Percentiles rank a stretch among this genome's conserved stretches.
Evolutionary conservation across 2,797 vertebrate genomes (phyloP).

Genomic region (Urocyon cinereoargenteus): DNA sequence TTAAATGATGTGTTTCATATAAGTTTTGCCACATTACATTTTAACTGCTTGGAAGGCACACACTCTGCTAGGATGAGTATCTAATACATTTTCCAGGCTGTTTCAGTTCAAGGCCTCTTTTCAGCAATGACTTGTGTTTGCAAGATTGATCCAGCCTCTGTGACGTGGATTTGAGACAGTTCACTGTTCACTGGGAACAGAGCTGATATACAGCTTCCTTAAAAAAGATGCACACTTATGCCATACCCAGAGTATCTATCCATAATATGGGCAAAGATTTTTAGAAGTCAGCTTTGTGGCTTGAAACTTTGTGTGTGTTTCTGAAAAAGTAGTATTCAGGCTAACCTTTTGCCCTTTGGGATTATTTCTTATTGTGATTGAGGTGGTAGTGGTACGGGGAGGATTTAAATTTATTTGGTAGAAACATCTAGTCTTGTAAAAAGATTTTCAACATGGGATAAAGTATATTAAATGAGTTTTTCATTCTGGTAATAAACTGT

Average conservation of each 20-base stretch:
- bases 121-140: slow-evolving; percentile 90
- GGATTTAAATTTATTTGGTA: slow-evolving; percentile 64
- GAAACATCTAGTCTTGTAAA: slow-evolving; percentile 48
- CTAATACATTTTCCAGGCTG: slow-evolving; percentile 92
- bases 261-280: slow-evolving; percentile 64
- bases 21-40: slow-evolving; percentile 87
- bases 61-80: slow-evolving; percentile 89
- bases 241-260: slow-evolving; percentile 70
- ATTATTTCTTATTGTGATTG: slow-evolving; percentile 60
- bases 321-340: slow-evolving; percentile 57
- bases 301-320: slow-evolving; percentile 55
- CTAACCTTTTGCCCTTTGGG: slow-evolving; percentile 71
- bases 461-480: slow-evolving; percentile 72
- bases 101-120: slow-evolving; percentile 91
- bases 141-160: slow-evolving; percentile 90
- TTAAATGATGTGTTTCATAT: slow-evolving; percentile 86
- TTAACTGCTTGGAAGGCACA: slow-evolving; percentile 87
- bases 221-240: slow-evolving; percentile 80
- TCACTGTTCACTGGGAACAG: slow-evolving; percentile 90
- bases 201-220: slow-evolving; percentile 87
- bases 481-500: slow-evolving; percentile 69
- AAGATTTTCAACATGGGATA: slow-evolving; percentile 58
- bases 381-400: neutral
- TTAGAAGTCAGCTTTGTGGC: slow-evolving; percentile 67
- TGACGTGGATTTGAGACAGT: slow-evolving; percentile 92